A percentile compares a stretch with the other conserved stretches of the same genome.
phyloP scores from a whole-genome alignment of 2,797 vertebrate genomes.

The Danio albolineatus region DNA sequence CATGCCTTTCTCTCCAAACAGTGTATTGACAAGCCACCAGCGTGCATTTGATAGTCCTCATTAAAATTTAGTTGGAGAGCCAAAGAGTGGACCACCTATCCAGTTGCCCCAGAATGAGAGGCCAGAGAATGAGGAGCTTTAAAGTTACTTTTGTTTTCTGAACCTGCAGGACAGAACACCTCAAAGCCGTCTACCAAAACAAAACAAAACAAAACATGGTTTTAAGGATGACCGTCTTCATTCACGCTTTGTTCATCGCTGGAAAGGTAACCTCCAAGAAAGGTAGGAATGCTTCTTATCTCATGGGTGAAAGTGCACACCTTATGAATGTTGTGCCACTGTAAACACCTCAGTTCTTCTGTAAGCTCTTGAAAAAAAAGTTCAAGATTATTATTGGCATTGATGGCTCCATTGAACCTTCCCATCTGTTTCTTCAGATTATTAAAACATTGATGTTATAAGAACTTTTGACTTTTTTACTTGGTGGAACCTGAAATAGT shows the following conservation, averaged over 20 bases:
- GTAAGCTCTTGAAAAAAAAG: too few species aligned
- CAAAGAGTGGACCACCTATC: constrained; percentile 78
- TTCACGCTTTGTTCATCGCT: constrained; percentile 77
- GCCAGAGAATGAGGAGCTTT: constrained; percentile 76
- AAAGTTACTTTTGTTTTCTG: constrained; percentile 62
- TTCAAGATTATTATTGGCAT: too few species aligned
- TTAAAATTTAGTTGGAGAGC: constrained; percentile 87
- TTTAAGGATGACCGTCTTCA: constrained; percentile 70
- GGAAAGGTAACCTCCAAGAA: constrained; percentile 78
- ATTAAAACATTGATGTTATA: too few species aligned
- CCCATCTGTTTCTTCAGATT: too few species aligned
- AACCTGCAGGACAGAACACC: not conserved
- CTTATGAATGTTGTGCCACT: constrained; percentile 40
- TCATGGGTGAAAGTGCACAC: constrained; percentile 59
- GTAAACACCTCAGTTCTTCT: constrained; percentile 5
- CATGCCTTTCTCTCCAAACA: constrained; percentile 77
- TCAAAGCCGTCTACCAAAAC: constrained; percentile 48
- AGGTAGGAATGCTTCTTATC: constrained; percentile 84
- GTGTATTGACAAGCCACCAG: constrained; percentile 82
- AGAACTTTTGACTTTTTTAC: too few species aligned
- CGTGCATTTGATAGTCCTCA: constrained; percentile 89
- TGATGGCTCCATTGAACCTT: too few species aligned
- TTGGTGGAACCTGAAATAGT: too few species aligned
- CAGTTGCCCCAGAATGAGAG: constrained; percentile 82
- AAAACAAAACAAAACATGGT: constrained; percentile 71